A percentile compares a stretch with the other conserved stretches of the same genome.
These are phyloP conservation scores for Acipenser oxyrinchus DNA, from an alignment of 2,797 vertebrate genomes.

Conservation along the genomic window DNA sequence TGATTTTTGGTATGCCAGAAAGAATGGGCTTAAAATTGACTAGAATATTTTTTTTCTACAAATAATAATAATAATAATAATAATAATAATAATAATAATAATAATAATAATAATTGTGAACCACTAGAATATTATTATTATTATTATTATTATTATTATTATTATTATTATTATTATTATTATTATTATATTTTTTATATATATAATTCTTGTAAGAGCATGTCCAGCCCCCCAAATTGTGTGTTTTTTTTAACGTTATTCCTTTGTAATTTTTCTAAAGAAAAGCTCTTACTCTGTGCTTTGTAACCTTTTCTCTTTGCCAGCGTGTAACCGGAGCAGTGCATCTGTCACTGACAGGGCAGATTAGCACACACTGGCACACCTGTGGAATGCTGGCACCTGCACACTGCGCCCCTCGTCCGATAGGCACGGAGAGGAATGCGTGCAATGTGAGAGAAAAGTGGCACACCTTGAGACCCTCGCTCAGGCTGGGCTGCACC, in stretches of 20 bases:
- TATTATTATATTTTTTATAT: no score
- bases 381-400: conserved; percentile 9
- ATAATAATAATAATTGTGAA: no score
- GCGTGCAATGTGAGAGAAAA: background rate
- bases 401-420: conserved; percentile 14
- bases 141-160: no score
- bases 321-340: conserved; percentile 16
- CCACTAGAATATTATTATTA: no score
- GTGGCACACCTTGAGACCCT: background rate
- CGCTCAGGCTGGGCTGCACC: background rate
- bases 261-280: background rate
- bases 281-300: background rate
- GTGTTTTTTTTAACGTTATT: background rate
- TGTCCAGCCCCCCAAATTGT: no score
- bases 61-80: no score
- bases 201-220: no score
- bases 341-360: conserved; percentile 28
- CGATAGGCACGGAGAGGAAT: conserved; percentile 1
- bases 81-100: no score
- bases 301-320: background rate
- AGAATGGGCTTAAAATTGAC: no score
- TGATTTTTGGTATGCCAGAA: no score
- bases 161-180: no score
- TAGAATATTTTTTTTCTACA: no score
- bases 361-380: conserved; percentile 20